A percentile compares a stretch with the other conserved stretches of the same genome.
Evolutionary conservation across 2,797 vertebrate species (phyloP).

Genomic region (Characodon lateralis): DNA sequence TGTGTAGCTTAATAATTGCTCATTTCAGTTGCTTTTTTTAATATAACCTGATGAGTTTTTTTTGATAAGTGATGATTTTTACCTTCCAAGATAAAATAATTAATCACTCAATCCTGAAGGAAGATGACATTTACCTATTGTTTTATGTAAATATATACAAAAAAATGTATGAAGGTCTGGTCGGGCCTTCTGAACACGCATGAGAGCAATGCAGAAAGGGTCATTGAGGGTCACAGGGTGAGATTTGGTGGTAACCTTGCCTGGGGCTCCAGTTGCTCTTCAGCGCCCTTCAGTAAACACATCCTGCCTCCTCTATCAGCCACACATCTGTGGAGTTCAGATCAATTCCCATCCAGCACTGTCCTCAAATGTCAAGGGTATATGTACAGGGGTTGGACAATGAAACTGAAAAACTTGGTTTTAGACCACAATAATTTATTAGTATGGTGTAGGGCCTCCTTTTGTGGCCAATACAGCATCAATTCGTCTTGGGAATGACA

Average conservation of each 20-base stretch:
- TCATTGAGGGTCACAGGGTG: constrained; percentile 43
- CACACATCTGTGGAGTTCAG: constrained; percentile 14
- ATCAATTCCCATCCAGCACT: constrained; percentile 21
- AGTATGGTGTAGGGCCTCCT: too few species aligned
- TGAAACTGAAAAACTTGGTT: too few species aligned
- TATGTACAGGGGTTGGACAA: neutral
- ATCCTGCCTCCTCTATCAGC: constrained; percentile 24
- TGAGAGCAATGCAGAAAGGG: neutral
- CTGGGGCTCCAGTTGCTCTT: constrained; percentile 44
- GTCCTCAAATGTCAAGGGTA: constrained; percentile 3
- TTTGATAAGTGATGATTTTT: too few species aligned
- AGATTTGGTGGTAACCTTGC: constrained; percentile 51
- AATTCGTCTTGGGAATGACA: too few species aligned
- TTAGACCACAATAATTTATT: too few species aligned
- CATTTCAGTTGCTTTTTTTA: too few species aligned
- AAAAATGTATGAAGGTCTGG: neutral
- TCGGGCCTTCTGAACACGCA: constrained; percentile 15
- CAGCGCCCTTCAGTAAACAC: constrained; percentile 36
- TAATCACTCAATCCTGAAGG: neutral
- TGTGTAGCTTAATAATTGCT: too few species aligned
- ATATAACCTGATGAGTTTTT: too few species aligned
- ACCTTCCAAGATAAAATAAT: too few species aligned
- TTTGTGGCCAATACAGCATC: too few species aligned
- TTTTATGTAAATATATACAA: constrained; percentile 3
- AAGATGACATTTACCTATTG: neutral